Evolutionary conservation across 2,797 vertebrate genomes (phyloP).

Genomic region (Gymnothorax reevesii): DNA sequence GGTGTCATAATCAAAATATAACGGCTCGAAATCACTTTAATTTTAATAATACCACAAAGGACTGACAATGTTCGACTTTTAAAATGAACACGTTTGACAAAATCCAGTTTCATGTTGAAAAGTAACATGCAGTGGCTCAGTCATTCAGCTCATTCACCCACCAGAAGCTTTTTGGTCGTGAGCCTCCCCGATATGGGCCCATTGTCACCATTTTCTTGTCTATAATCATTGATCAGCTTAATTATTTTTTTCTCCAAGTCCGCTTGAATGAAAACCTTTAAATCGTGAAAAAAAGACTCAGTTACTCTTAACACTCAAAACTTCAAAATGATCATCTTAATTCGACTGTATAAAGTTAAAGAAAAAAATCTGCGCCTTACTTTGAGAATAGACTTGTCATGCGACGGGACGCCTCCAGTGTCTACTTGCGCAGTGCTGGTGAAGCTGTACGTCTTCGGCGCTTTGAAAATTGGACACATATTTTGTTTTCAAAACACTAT

Average conservation of each 20-base stretch:
- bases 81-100: background rate
- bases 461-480: conserved; percentile 54
- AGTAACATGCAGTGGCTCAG: background rate
- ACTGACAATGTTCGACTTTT: background rate
- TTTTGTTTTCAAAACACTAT: too few relatives aligned
- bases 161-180: conserved; percentile 93
- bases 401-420: conserved; percentile 67
- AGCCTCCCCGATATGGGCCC: conserved; percentile 89
- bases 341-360: background rate
- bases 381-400: conserved; percentile 92
- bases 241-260: conserved; percentile 92
- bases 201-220: conserved; percentile 81
- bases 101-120: background rate
- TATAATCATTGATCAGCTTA: conserved; percentile 89
- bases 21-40: background rate
- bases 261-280: conserved; percentile 86
- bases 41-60: background rate
- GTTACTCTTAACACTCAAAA: background rate
- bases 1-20: background rate
- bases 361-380: conserved; percentile 52
- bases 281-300: conserved; percentile 28
- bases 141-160: conserved; percentile 44
- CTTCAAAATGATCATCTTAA: background rate
- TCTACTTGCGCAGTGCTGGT: conserved; percentile 75
- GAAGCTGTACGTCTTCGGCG: conserved; percentile 93